Conservation (phyloP, 2,113 vertebrate genomes). For the Tragelaphus scriptus region DNA sequence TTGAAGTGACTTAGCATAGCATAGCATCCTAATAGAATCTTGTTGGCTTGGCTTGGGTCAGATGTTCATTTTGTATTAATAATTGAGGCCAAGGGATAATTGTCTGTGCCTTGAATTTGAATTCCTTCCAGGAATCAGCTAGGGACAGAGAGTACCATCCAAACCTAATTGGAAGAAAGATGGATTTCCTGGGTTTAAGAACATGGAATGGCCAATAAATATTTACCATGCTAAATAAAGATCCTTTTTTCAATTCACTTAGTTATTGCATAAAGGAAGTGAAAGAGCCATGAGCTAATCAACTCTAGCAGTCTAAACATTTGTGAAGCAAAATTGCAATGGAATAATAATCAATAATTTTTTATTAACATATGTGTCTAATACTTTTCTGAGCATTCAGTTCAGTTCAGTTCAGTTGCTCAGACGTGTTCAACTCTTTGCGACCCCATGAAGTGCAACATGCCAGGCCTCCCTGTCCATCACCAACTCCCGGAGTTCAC, state of each 20-base stretch:
- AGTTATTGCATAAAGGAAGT: neutral
- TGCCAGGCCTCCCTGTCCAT: too few relatives aligned
- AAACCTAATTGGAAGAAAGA: neutral
- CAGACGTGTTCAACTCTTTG: neutral
- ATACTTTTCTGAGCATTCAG: neutral
- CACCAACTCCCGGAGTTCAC: too few relatives aligned
- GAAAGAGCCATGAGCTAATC: neutral
- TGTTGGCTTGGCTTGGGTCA: neutral
- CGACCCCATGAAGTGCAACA: accelerated
- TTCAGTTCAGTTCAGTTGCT: neutral
- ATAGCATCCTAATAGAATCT: neutral
- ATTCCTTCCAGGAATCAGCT: neutral
- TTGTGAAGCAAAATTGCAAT: neutral
- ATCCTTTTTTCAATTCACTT: neutral
- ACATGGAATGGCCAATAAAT: neutral
- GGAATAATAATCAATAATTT: neutral
- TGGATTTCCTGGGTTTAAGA: neutral
- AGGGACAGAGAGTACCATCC: neutral
- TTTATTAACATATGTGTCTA: neutral
- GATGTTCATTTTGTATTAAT: neutral
- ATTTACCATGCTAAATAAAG: neutral
- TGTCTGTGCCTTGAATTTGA: neutral
- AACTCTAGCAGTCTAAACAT: neutral
- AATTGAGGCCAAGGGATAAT: neutral
- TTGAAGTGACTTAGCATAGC: too few relatives aligned